Conservation (phyloP, 2,797 vertebrate genomes). For the Xiphorhynchus erythropygius region DNA sequence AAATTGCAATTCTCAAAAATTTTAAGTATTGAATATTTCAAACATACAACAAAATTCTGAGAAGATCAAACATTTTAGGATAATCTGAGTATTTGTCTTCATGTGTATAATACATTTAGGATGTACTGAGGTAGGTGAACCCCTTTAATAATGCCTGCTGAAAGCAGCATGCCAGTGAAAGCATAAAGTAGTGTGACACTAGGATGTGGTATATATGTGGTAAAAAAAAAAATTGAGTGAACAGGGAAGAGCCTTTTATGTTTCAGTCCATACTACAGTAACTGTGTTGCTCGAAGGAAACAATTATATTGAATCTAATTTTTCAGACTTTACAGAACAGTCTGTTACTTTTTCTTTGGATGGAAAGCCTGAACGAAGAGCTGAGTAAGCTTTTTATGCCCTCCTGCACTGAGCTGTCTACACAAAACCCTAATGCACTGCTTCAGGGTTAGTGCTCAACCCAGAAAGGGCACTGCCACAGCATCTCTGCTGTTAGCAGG, state of each 20-base stretch:
- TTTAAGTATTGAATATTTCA: neutral
- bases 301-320: neutral
- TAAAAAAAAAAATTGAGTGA: neutral
- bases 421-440: neutral
- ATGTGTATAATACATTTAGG: neutral
- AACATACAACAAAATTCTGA: neutral
- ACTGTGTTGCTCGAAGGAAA: neutral
- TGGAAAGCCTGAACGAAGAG: neutral
- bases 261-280: neutral
- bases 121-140: neutral
- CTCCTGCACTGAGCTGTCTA: neutral
- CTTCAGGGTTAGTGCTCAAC: neutral
- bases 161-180: neutral
- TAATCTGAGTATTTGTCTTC: neutral
- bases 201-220: neutral
- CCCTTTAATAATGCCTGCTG: neutral
- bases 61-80: neutral
- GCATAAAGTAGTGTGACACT: neutral
- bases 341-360: neutral
- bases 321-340: neutral
- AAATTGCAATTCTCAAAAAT: neutral
- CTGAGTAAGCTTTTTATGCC: neutral
- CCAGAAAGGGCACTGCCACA: neutral
- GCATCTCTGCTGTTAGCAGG: neutral
- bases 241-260: neutral